Conservation (phyloP, 2,888 invertebrate species). For the Callinectes sapidus region DNA sequence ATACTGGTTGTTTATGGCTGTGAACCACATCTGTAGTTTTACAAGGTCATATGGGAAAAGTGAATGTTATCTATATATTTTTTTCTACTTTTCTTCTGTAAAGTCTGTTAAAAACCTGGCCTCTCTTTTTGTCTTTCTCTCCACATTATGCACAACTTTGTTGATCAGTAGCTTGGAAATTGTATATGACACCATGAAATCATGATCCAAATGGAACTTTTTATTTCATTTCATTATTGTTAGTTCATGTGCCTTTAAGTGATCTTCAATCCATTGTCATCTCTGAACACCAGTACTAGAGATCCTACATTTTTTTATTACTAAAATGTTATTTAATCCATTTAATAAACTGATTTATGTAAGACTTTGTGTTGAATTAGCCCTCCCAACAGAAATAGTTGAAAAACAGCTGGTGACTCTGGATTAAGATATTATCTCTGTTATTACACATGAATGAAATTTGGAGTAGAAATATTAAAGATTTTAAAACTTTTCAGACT, state of each 20-base stretch:
- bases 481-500: conserved; percentile 18
- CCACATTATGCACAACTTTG: not conserved
- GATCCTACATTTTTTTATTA: conserved; percentile 39
- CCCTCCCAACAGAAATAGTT: conserved; percentile 40
- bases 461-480: not conserved
- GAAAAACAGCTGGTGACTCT: conserved; percentile 62
- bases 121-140: not conserved
- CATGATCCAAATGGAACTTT: conserved; percentile 28
- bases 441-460: not conserved
- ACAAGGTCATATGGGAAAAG: not conserved
- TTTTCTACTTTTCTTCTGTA: not conserved
- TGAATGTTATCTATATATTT: not conserved
- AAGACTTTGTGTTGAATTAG: conserved; percentile 48
- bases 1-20: not conserved
- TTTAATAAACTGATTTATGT: conserved; percentile 52
- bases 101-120: not conserved
- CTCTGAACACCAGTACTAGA: conserved; percentile 51
- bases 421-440: conserved; percentile 67
- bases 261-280: conserved; percentile 61
- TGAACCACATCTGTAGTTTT: not conserved
- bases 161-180: not conserved
- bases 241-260: conserved; percentile 41
- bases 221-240: conserved; percentile 27
- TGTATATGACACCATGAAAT: not conserved
- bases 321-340: conserved; percentile 46